Conservation (phyloP, 1,140 invertebrate genomes). For the Diplogasteroides magnus region DNA sequence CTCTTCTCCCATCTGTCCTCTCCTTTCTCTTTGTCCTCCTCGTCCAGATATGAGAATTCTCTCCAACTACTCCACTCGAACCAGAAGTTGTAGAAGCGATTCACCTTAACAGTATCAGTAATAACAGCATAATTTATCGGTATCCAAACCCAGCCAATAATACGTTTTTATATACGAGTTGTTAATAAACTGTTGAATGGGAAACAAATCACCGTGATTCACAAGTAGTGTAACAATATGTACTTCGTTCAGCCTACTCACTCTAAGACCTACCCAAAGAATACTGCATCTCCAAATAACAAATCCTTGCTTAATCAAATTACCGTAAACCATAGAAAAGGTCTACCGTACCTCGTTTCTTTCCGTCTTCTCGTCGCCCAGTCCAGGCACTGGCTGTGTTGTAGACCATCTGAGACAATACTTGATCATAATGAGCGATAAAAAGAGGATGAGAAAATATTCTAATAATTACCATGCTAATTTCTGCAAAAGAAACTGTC, state of each 20-base stretch:
- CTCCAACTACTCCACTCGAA: conserved; percentile 97
- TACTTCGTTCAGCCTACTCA: too few relatives aligned
- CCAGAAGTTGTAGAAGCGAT: conserved; percentile 64
- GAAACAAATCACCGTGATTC: too few relatives aligned
- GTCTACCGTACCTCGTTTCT: conserved; percentile 55
- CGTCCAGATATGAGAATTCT: conserved; percentile 94
- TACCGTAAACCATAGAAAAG: not conserved
- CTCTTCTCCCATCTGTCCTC: conserved; percentile 85
- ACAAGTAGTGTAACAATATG: too few relatives aligned
- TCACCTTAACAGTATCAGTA: conserved; percentile 44
- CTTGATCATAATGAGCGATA: not conserved
- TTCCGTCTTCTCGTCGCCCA: conserved; percentile 69
- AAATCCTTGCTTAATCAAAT: too few relatives aligned
- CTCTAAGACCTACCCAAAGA: too few relatives aligned
- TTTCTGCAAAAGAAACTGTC: too few relatives aligned
- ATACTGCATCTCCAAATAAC: too few relatives aligned
- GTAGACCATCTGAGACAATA: conserved; percentile 72
- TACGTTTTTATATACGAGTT: too few relatives aligned
- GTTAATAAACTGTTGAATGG: too few relatives aligned
- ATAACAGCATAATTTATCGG: not conserved
- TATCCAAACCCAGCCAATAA: too few relatives aligned
- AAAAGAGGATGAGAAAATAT: too few relatives aligned
- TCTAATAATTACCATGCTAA: too few relatives aligned
- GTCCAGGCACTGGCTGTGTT: conserved; percentile 73
- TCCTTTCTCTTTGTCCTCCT: conserved; percentile 95